Conservation (phyloP, 2,888 invertebrate species). For the Nasonia oneida region DNA sequence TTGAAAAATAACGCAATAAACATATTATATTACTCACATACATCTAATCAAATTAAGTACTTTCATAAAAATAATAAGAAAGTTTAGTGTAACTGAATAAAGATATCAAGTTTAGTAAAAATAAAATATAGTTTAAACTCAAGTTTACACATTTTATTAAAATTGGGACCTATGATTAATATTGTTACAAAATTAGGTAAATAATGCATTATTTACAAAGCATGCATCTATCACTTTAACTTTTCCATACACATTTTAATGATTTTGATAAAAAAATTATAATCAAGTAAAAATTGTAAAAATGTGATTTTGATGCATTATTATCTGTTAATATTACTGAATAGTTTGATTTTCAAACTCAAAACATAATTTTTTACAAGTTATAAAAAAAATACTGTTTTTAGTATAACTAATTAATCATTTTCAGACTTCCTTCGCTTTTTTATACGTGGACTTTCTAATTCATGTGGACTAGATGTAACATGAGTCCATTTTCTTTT, state of each 20-base stretch:
- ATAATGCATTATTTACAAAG: constrained; percentile 33
- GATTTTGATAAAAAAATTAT: no score
- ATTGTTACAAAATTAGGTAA: constrained; percentile 2
- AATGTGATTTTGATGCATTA: background rate
- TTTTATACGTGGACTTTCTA: constrained; percentile 74
- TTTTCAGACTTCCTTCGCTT: constrained; percentile 77
- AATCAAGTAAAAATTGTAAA: background rate
- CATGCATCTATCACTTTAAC: background rate
- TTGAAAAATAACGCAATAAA: no score
- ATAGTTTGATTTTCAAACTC: background rate
- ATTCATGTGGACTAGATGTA: constrained; percentile 75
- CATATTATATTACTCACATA: no score
- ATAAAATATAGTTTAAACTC: background rate
- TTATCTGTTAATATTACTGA: background rate
- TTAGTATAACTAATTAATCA: constrained; percentile 67
- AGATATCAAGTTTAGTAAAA: no score
- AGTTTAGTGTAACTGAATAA: no score
- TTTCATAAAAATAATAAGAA: no score
- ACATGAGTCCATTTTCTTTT: constrained; percentile 76
- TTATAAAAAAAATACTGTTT: background rate
- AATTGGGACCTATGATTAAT: background rate
- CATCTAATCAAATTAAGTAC: no score
- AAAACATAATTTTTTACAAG: background rate
- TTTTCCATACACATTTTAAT: background rate
- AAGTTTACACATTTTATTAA: background rate